These are phyloP conservation scores for Silurus glanis DNA, from an alignment of 2,113 vertebrate genomes.

Conservation along the genomic window DNA sequence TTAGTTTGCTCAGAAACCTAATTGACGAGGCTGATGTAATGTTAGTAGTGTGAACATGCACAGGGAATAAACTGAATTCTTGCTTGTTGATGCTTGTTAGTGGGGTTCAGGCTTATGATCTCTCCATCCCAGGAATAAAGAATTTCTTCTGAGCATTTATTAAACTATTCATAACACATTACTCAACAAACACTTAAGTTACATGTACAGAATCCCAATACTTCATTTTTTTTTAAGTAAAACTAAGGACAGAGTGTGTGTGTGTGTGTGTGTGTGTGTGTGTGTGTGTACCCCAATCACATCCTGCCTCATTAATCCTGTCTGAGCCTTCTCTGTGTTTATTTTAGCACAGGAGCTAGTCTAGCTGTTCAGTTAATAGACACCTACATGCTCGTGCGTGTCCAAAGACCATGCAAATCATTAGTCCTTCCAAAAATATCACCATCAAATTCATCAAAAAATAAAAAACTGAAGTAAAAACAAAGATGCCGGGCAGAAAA, in stretches of 20 bases:
- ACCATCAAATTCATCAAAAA: neutral
- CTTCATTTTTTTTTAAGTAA: neutral
- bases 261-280: neutral
- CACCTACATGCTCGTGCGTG: neutral
- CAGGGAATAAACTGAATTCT: neutral
- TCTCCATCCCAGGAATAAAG: neutral
- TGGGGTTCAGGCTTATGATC: neutral
- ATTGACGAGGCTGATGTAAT: neutral
- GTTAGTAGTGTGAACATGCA: neutral
- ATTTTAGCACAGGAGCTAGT: neutral
- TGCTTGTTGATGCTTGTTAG: neutral
- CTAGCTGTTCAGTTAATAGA: neutral
- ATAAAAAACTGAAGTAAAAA: neutral
- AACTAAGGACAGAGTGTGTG: neutral
- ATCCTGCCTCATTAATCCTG: constrained; percentile 3
- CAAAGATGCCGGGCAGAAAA: neutral
- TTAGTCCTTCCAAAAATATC: neutral
- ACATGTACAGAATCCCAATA: neutral
- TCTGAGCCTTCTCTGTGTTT: neutral
- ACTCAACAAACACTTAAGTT: neutral
- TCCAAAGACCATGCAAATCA: neutral
- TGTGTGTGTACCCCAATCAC: neutral
- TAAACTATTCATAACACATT: neutral
- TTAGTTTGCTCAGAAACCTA: neutral
- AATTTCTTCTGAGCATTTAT: neutral